Evolutionary conservation across 2,888 invertebrate genomes (phyloP).

Genomic region (Augiades crinisus): DNA sequence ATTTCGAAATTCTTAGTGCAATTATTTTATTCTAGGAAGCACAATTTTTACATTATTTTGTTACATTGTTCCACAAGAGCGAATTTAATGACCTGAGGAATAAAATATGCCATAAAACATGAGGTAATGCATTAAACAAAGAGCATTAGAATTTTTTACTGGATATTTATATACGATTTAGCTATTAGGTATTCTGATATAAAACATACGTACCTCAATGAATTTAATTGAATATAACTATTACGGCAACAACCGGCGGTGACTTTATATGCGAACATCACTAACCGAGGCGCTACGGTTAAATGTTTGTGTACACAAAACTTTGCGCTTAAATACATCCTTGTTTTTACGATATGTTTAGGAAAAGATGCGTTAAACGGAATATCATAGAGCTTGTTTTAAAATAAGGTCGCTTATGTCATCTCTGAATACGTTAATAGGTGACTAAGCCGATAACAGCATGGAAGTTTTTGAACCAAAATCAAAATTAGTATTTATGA

Average conservation of each 20-base stretch:
- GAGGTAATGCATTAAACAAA: too few relatives aligned
- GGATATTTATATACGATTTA: not conserved
- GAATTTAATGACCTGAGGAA: too few relatives aligned
- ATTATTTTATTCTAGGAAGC: too few relatives aligned
- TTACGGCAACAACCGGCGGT: not conserved
- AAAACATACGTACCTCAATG: not conserved
- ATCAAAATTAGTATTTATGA: slow-evolving; percentile 28
- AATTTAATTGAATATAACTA: not conserved
- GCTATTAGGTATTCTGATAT: not conserved
- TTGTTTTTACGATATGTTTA: not conserved
- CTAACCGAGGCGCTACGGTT: not conserved
- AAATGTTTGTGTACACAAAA: slow-evolving; percentile 19
- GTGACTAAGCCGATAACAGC: slow-evolving; percentile 21
- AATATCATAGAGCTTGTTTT: slow-evolving; percentile 9
- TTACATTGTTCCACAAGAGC: too few relatives aligned
- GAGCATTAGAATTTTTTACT: too few relatives aligned
- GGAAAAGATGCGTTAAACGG: slow-evolving; percentile 3
- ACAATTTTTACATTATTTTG: too few relatives aligned
- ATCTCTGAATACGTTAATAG: slow-evolving; percentile 6
- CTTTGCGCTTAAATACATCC: slow-evolving; percentile 5
- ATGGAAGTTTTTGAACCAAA: slow-evolving; percentile 20
- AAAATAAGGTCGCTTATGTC: slow-evolving; percentile 9
- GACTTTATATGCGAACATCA: not conserved
- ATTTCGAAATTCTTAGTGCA: too few relatives aligned
- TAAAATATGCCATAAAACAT: too few relatives aligned